Conservation (phyloP, 2,888 invertebrate genomes). For the Laothoe populi region DNA sequence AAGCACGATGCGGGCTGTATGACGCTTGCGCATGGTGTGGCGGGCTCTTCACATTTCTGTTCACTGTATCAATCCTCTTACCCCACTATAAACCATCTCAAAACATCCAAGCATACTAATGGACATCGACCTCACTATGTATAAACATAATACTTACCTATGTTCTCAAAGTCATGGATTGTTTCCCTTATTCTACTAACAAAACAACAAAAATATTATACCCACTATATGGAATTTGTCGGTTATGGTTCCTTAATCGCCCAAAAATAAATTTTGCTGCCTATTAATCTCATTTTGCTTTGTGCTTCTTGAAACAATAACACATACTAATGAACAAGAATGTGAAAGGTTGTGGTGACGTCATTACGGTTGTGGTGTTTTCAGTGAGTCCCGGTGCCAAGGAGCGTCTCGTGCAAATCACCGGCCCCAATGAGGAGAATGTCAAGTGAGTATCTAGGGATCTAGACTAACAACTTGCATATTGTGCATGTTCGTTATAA, state of each 20-base stretch:
- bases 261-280: conserved; percentile 43
- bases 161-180: neutral
- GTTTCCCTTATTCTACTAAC: neutral
- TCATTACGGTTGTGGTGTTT: conserved; percentile 58
- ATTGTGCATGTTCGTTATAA: neutral
- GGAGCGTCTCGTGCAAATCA: conserved; percentile 97
- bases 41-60: conserved; percentile 56
- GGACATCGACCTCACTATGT: neutral
- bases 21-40: conserved; percentile 75
- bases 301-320: conserved; percentile 53
- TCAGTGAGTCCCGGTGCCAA: conserved; percentile 97
- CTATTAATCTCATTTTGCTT: conserved; percentile 67
- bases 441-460: conserved; percentile 87
- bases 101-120: conserved; percentile 5
- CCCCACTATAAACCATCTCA: conserved; percentile 12
- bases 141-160: neutral
- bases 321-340: conserved; percentile 38
- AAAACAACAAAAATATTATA: neutral
- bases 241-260: conserved; percentile 20
- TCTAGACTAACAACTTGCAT: neutral
- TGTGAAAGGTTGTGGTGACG: conserved; percentile 34
- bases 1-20: conserved; percentile 65
- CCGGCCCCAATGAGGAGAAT: conserved; percentile 96
- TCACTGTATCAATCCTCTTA: conserved; percentile 24
- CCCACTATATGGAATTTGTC: neutral